Conservation (phyloP, 2,888 invertebrate species). For the Eristalinus sepulchralis region DNA sequence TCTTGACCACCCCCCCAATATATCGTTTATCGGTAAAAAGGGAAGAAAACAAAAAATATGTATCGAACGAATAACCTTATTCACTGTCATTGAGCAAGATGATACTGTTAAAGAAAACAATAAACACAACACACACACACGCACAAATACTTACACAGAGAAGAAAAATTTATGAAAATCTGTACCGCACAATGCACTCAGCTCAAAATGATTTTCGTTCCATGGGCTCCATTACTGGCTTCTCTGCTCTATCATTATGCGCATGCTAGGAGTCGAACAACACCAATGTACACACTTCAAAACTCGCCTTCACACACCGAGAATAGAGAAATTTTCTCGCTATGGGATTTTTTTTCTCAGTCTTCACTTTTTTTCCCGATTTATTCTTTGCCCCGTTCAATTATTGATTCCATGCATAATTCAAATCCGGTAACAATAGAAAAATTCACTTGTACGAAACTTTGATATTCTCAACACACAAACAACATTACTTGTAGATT, state of each 20-base stretch:
- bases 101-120: neutral
- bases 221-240: conserved; percentile 25
- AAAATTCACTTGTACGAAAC: neutral
- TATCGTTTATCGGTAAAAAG: neutral
- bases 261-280: conserved; percentile 20
- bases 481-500: neutral
- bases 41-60: neutral
- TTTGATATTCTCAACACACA: neutral
- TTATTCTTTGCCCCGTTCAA: neutral
- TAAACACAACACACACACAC: neutral
- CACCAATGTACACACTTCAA: neutral
- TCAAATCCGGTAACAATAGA: neutral
- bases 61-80: neutral
- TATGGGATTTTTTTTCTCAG: neutral
- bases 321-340: neutral
- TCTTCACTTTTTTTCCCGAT: neutral
- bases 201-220: conserved; percentile 8
- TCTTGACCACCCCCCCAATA: conserved; percentile 8
- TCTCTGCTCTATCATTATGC: conserved; percentile 55
- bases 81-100: neutral
- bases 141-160: conserved; percentile 35
- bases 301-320: neutral
- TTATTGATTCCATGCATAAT: neutral
- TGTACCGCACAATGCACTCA: conserved; percentile 42
- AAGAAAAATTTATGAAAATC: conserved; percentile 12